These are phyloP conservation scores for Xiphorhynchus elegans DNA, from an alignment of 2,113 vertebrate genomes.

Conservation along the genomic window DNA sequence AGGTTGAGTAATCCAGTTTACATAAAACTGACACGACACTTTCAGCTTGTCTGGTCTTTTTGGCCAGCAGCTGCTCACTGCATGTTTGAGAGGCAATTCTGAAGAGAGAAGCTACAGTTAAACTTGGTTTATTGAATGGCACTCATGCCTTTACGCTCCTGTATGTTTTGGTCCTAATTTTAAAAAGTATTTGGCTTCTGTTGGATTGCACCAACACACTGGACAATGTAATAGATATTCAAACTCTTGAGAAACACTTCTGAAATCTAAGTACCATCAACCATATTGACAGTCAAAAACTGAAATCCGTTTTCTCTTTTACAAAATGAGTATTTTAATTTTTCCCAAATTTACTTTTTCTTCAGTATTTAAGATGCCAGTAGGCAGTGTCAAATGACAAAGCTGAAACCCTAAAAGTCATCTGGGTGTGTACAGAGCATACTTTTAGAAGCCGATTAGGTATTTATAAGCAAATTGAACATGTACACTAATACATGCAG, in stretches of 20 bases:
- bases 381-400: slow-evolving; percentile 50
- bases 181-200: background rate
- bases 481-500: slow-evolving; percentile 76
- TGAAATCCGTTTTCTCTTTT: slow-evolving; percentile 15
- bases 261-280: slow-evolving; percentile 41
- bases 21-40: background rate
- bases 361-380: slow-evolving; percentile 4
- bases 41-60: background rate
- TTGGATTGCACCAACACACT: background rate
- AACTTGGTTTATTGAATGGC: background rate
- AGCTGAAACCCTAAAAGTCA: slow-evolving; percentile 48
- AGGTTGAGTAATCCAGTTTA: background rate
- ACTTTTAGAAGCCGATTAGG: slow-evolving; percentile 44
- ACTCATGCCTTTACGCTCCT: background rate
- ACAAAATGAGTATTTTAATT: slow-evolving; percentile 17
- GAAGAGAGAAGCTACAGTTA: slow-evolving; percentile 47
- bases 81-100: background rate
- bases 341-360: slow-evolving; percentile 42
- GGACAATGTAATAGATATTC: background rate
- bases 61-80: background rate
- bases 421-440: slow-evolving; percentile 24
- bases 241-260: background rate
- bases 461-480: slow-evolving; percentile 57
- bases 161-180: background rate
- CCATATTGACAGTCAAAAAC: slow-evolving; percentile 22